Conservation (phyloP, 2,113 vertebrate genomes). For the Pyxicephalus adspersus region DNA sequence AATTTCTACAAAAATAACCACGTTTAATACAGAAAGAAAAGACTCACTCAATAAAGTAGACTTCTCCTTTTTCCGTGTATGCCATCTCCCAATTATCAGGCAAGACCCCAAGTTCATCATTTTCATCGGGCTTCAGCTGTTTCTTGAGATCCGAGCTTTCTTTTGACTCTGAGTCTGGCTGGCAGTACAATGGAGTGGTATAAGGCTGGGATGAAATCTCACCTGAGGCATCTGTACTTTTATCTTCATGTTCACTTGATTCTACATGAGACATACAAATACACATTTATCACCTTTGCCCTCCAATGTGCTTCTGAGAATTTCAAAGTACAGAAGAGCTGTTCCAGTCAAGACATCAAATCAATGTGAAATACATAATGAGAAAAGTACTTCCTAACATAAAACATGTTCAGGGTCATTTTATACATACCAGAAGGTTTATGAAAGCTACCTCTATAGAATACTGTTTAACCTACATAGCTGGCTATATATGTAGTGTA, state of each 20-base stretch:
- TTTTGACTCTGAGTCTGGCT: conserved; percentile 75
- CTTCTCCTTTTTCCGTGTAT: conserved; percentile 97
- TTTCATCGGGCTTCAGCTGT: conserved; percentile 82
- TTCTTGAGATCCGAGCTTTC: conserved; percentile 82
- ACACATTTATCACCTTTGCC: conserved; percentile 22
- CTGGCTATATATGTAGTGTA: no score
- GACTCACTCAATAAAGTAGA: conserved; percentile 98
- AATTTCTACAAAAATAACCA: background rate
- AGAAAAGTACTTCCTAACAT: background rate
- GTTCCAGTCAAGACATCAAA: background rate
- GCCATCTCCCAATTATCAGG: conserved; percentile 99
- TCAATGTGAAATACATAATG: background rate
- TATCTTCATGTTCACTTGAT: conserved; percentile 96
- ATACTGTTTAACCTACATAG: no score
- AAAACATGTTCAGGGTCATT: no score
- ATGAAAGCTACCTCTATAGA: no score
- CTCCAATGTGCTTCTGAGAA: background rate
- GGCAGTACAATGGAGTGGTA: conserved; percentile 78
- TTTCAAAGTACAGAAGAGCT: background rate
- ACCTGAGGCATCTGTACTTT: conserved; percentile 83
- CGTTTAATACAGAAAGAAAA: background rate
- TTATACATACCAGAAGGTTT: no score
- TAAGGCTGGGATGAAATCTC: conserved; percentile 80
- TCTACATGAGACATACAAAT: conserved; percentile 74
- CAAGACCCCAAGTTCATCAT: conserved; percentile 85